phyloP scores from a whole-genome alignment of 2,113 vertebrate species.

The Muntiacus reevesi region DNA sequence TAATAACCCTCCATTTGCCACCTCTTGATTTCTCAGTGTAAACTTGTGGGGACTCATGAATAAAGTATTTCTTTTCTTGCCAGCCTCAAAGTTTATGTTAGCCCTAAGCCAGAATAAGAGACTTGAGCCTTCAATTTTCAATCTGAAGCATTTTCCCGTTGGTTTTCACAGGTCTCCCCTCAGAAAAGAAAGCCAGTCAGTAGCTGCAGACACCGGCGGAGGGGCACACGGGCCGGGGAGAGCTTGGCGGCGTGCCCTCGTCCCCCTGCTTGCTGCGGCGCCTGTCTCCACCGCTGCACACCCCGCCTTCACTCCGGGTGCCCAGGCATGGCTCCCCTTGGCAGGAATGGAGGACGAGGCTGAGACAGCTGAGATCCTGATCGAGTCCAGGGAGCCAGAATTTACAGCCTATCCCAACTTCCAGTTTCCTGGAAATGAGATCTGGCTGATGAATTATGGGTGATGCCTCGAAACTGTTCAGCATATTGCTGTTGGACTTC shows the following conservation, averaged over 20 bases:
- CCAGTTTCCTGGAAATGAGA: not conserved
- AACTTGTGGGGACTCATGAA: not conserved
- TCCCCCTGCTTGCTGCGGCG: not conserved
- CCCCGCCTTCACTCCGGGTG: constrained; percentile 8
- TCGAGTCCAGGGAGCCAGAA: not conserved
- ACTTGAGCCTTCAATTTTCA: not conserved
- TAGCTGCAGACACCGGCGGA: not conserved
- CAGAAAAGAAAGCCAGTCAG: constrained; percentile 46
- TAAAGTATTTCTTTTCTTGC: not conserved
- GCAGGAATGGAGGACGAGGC: constrained; percentile 42
- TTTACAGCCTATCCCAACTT: not conserved
- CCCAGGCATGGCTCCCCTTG: not conserved
- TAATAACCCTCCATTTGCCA: not conserved
- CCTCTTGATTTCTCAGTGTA: not conserved
- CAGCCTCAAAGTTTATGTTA: not conserved
- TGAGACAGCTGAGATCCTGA: not conserved
- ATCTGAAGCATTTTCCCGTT: constrained; percentile 19
- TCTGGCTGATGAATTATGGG: rapidly evolving
- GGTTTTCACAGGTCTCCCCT: constrained; percentile 64
- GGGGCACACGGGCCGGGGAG: not conserved
- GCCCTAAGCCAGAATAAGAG: not conserved
- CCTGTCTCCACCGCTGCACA: not conserved
- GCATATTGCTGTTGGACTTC: not conserved
- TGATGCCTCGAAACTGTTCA: not conserved
- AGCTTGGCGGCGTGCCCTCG: not conserved